phyloP scores from a whole-genome alignment of 2,113 vertebrate genomes.

The Tautogolabrus adspersus region DNA sequence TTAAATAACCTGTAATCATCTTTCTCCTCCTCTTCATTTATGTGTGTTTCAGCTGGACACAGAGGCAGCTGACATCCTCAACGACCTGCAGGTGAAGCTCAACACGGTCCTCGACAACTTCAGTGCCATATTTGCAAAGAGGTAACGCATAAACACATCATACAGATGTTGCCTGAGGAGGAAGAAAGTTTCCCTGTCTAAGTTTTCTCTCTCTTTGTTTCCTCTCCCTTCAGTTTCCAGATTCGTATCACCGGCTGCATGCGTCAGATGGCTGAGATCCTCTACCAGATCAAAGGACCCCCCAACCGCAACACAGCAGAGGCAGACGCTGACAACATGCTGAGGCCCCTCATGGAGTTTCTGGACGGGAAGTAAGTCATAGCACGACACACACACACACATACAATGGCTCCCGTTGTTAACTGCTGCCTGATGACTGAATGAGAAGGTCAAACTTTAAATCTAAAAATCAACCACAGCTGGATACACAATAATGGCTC shows the following conservation, averaged over 20 bases:
- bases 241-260: constrained; percentile 89
- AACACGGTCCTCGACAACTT: constrained; percentile 94
- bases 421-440: background rate
- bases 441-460: background rate
- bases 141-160: constrained; percentile 83
- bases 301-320: constrained; percentile 91
- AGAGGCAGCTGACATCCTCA: constrained; percentile 93
- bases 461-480: no score
- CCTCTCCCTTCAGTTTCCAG: constrained; percentile 87
- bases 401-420: background rate
- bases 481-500: no score
- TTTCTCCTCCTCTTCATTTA: constrained; percentile 15
- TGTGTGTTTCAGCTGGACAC: constrained; percentile 87
- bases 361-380: constrained; percentile 93
- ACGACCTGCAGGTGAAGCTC: constrained; percentile 95
- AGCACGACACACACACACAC: background rate
- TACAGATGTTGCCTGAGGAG: background rate
- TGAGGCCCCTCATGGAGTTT: constrained; percentile 97
- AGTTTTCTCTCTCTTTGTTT: background rate
- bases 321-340: constrained; percentile 91
- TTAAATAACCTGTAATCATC: background rate
- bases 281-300: constrained; percentile 93
- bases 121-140: constrained; percentile 93
- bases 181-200: background rate
- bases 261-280: constrained; percentile 94